These are phyloP conservation scores for Eulemur rufifrons DNA, from an alignment of 2,113 vertebrate species.

Conservation along the genomic window DNA sequence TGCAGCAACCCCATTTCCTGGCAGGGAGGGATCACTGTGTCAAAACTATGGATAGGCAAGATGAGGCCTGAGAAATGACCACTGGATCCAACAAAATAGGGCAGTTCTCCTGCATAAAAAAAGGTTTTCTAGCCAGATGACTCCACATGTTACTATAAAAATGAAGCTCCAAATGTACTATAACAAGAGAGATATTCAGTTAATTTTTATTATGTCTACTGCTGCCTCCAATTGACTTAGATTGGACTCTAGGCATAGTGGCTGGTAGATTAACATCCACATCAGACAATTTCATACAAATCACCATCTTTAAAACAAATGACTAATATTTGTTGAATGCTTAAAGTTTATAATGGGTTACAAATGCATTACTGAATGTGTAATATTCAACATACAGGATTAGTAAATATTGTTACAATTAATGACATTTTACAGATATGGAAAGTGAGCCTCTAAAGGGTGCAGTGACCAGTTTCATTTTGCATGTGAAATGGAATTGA, in stretches of 20 bases:
- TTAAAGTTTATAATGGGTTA: not conserved
- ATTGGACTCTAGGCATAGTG: not conserved
- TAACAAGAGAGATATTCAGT: not conserved
- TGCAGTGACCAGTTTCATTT: not conserved
- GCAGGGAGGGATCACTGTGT: not conserved
- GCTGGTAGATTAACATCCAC: not conserved
- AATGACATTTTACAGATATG: not conserved
- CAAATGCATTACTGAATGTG: not conserved
- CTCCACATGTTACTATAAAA: not conserved
- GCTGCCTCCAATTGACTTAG: not conserved
- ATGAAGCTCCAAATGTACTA: not conserved
- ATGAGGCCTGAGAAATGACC: not conserved
- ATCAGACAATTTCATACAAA: not conserved
- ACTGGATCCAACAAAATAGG: not conserved
- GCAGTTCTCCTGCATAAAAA: not conserved
- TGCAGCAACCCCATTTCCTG: not conserved
- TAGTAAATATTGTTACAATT: not conserved
- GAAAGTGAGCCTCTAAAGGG: not conserved
- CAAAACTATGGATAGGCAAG: not conserved
- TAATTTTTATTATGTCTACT: not conserved
- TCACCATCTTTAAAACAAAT: not conserved
- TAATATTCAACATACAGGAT: not conserved
- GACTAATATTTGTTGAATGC: not conserved
- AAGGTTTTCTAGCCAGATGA: not conserved
- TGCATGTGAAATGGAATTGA: not conserved